A percentile compares a stretch with the other conserved stretches of the same genome.
Evolutionary conservation across 1,140 invertebrate genomes (phyloP).

Genomic region (Polypedilum vanderplanki): DNA sequence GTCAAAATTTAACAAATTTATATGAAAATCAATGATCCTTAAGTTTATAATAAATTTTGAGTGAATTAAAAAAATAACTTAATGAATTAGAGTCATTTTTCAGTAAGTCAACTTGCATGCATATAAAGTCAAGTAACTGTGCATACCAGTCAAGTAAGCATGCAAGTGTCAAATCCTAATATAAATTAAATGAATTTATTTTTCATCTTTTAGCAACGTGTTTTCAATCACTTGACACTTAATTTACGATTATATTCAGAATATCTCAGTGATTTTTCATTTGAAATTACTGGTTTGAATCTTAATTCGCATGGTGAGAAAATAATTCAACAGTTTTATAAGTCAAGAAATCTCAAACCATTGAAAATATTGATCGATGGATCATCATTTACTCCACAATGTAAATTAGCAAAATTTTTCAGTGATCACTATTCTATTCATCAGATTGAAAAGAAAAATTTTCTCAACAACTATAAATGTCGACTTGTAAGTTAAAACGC

Average conservation of each 20-base stretch:
- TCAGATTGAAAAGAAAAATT: background rate
- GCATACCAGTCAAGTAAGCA: too few relatives aligned
- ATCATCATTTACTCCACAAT: background rate
- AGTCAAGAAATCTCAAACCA: background rate
- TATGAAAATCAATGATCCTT: too few relatives aligned
- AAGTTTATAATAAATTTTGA: too few relatives aligned
- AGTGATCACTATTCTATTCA: background rate
- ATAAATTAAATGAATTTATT: too few relatives aligned
- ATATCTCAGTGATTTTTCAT: background rate
- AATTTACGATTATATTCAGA: background rate
- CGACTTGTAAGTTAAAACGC: background rate
- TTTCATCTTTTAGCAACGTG: background rate
- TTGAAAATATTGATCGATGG: background rate
- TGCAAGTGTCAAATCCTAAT: too few relatives aligned
- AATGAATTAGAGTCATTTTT: too few relatives aligned
- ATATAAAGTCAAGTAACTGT: too few relatives aligned
- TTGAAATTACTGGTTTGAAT: background rate
- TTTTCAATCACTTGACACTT: background rate
- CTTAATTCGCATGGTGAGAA: background rate
- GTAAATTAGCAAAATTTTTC: background rate
- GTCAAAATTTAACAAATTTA: too few relatives aligned
- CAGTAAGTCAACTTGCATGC: too few relatives aligned
- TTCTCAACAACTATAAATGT: background rate
- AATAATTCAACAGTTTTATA: background rate
- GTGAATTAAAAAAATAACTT: too few relatives aligned